These are phyloP conservation scores for Kryphioiulus occultus DNA, from an alignment of 2,888 invertebrate genomes.

Conservation along the genomic window DNA sequence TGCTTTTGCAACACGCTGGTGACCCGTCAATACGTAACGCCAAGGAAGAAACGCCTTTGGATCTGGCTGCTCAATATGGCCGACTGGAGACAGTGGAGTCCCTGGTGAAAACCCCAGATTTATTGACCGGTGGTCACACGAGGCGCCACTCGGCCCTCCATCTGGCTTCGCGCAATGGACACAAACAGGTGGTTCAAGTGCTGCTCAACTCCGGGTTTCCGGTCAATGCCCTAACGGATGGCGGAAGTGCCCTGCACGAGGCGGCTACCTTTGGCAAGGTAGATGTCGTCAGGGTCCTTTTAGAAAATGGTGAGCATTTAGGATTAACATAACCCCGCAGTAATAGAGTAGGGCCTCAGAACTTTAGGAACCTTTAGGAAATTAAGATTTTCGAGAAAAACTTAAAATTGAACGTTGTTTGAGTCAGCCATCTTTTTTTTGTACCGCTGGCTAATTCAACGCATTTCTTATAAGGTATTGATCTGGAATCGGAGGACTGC, in stretches of 20 bases:
- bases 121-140: conserved; percentile 67
- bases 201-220: conserved; percentile 85
- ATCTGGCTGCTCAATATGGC: conserved; percentile 84
- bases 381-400: not conserved
- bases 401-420: not conserved
- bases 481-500: conserved; percentile 79
- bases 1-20: conserved; percentile 81
- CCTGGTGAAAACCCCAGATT: conserved; percentile 81
- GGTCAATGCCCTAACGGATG: conserved; percentile 83
- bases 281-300: conserved; percentile 81
- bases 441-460: not conserved
- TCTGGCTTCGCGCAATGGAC: conserved; percentile 88
- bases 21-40: conserved; percentile 87
- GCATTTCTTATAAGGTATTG: conserved; percentile 71
- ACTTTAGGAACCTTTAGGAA: too few species aligned
- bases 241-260: conserved; percentile 91
- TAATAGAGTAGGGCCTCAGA: too few species aligned
- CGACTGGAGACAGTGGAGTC: conserved; percentile 81
- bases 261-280: conserved; percentile 91
- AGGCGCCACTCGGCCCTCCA: conserved; percentile 82
- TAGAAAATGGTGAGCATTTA: conserved; percentile 67
- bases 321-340: too few species aligned
- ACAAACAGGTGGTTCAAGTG: conserved; percentile 74
- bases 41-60: conserved; percentile 89
- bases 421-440: not conserved